phyloP scores from a whole-genome alignment of 2,113 vertebrate genomes.

The Micromys minutus region DNA sequence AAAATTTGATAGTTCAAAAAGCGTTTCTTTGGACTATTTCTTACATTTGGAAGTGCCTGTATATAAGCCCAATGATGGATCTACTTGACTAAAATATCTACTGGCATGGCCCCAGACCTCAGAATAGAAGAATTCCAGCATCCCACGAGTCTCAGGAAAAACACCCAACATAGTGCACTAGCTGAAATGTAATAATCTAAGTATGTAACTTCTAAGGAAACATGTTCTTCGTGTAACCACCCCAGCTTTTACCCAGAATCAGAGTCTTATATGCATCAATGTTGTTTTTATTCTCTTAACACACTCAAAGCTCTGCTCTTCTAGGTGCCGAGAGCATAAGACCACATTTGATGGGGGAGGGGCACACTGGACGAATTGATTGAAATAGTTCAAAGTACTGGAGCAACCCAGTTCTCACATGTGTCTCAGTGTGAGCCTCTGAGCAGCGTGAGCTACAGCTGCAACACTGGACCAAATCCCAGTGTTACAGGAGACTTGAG shows the following conservation, averaged over 20 bases:
- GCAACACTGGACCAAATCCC: accelerated
- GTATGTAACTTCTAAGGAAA: conserved; percentile 64
- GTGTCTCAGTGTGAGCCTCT: neutral
- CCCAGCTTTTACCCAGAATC: conserved; percentile 70
- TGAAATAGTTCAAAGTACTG: neutral
- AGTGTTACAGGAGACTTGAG: neutral
- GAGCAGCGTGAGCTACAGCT: neutral
- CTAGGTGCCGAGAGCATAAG: neutral
- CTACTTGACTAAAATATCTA: conserved; percentile 70
- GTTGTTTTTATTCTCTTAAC: neutral
- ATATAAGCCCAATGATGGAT: conserved; percentile 73
- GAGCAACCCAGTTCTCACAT: neutral
- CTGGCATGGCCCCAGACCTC: conserved; percentile 77
- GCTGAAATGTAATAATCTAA: conserved; percentile 68
- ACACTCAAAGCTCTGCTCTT: neutral
- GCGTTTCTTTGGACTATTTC: conserved; percentile 67
- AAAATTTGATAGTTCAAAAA: conserved; percentile 35
- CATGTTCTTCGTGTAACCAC: conserved; percentile 66
- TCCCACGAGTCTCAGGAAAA: conserved; percentile 62
- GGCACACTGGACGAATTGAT: neutral
- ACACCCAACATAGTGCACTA: conserved; percentile 71
- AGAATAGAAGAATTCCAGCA: conserved; percentile 57
- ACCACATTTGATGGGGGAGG: neutral
- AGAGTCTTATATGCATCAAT: conserved; percentile 40
- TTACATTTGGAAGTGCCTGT: conserved; percentile 77